A percentile compares a stretch with the other conserved stretches of the same genome.
phyloP scores from a whole-genome alignment of 35 echinoderm and acorn worm genomes.

The Nesometra sesokonis region DNA sequence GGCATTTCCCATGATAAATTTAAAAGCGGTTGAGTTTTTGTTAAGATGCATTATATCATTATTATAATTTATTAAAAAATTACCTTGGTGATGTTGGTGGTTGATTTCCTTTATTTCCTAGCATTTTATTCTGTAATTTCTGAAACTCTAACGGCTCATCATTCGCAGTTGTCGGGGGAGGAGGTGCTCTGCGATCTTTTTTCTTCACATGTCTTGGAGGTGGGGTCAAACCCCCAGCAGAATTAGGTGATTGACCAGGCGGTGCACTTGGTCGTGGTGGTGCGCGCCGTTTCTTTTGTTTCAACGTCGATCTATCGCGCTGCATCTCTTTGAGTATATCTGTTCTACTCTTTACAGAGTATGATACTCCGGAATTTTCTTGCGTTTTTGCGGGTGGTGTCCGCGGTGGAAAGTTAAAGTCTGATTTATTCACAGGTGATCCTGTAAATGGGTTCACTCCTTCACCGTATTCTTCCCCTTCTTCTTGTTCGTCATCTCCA shows the following conservation, averaged over 20 bases:
- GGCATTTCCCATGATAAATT: too few relatives aligned
- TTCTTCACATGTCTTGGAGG: conserved; percentile 7
- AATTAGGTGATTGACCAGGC: not conserved
- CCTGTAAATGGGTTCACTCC: conserved; percentile 66
- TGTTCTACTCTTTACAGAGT: conserved; percentile 69
- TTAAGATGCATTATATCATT: not conserved
- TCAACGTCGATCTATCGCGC: conserved; percentile 48
- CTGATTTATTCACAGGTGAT: conserved; percentile 9
- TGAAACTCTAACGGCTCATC: not conserved
- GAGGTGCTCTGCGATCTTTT: not conserved
- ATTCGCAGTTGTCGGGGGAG: not conserved
- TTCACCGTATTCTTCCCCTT: conserved; percentile 26
- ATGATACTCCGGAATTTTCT: conserved; percentile 27
- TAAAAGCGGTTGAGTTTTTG: too few relatives aligned
- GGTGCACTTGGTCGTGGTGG: conserved; percentile 1
- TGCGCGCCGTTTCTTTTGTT: conserved; percentile 31
- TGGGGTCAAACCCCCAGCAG: not conserved
- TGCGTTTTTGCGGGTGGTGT: conserved; percentile 48
- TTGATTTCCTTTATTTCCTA: not conserved
- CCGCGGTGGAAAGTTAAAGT: conserved; percentile 22
- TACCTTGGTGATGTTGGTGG: not conserved
- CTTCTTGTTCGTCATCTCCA: too few relatives aligned
- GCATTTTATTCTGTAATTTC: not conserved
- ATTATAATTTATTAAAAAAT: not conserved
- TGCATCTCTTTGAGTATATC: conserved; percentile 87